Evolutionary conservation across 2,797 vertebrate species (phyloP).

Genomic region (Aphelocoma californica): DNA sequence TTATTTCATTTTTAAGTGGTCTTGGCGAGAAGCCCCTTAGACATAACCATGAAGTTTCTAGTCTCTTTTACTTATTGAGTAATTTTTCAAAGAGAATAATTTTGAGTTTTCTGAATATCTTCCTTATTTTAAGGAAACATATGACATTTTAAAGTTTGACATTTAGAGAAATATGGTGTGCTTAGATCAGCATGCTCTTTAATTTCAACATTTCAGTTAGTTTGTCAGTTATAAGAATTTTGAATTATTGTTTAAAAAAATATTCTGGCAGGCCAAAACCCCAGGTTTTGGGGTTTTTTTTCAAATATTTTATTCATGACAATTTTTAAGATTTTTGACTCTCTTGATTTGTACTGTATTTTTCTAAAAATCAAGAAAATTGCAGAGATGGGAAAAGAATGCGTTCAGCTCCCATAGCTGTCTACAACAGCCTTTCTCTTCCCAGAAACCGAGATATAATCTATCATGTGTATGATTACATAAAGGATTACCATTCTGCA

Average conservation of each 20-base stretch:
- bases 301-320: not conserved
- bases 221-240: not conserved
- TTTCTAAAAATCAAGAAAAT: not conserved
- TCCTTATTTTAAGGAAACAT: not conserved
- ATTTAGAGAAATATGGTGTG: conserved; percentile 25
- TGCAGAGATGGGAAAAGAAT: not conserved
- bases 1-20: not conserved
- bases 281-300: not conserved
- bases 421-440: not conserved
- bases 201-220: conserved; percentile 12
- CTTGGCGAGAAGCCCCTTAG: not conserved
- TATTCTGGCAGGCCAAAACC: not conserved
- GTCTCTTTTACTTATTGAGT: not conserved
- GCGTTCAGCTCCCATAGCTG: not conserved
- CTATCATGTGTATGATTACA: not conserved
- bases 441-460: conserved; percentile 2
- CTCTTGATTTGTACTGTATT: not conserved
- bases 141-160: conserved; percentile 19
- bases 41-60: not conserved
- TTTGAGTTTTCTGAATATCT: not conserved
- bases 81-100: not conserved
- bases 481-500: not conserved
- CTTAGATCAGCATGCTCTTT: not conserved
- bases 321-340: not conserved
- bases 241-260: not conserved